Evolutionary conservation across 1,140 invertebrate genomes (phyloP), one percentile per base, ranked within the genome.

Genomic region (Ostrea denselamellosa): DNA sequence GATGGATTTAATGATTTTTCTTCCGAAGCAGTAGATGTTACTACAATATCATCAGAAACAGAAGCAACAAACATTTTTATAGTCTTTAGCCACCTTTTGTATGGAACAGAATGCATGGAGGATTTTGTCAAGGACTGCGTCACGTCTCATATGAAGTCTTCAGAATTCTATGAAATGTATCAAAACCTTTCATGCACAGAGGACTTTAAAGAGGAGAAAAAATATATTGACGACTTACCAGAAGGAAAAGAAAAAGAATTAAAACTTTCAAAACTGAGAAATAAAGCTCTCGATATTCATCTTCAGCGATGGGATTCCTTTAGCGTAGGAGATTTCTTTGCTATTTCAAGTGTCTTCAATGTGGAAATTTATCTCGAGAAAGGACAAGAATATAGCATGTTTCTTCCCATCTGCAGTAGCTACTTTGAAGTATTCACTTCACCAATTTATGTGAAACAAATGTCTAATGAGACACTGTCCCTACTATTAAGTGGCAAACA

Each of bases 341-440:
- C 82, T 19, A 14, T 83, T n/a, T 34, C 82, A 54, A 83, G 82
- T 52, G n/a, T 83, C 3, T 83, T 53, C 19, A 83, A 83, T 54
- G 19, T n/a, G 53, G 82, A 52, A 52, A 83, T 83, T 53, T 83
- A 83, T 83, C 4, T 83, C 14, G 25, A 28, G 51, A 53, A 9
- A 8, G 51, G 52, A n/a, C 8, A 83, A 8, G 82, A 83, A n/a
- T 53, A 22, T 10, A 25, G 52, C 19, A 8, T 83, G 0, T 83
- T 28, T n/a, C 44, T 54, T 53, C 82, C 82, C 14, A 53, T 52
- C n/a, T 53, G 82, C 44, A 34, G 44, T 53, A 53, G 44, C 52
- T 83, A 52, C 82, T 52, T n/a, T 14, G 19, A 52, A 12, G n/a
- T 34, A 53, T 83, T 83, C 52, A 17, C 22, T 10, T 83, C 82